phyloP scores from a whole-genome alignment of 2,113 vertebrate species.

The Protobothrops flavoviridis region DNA sequence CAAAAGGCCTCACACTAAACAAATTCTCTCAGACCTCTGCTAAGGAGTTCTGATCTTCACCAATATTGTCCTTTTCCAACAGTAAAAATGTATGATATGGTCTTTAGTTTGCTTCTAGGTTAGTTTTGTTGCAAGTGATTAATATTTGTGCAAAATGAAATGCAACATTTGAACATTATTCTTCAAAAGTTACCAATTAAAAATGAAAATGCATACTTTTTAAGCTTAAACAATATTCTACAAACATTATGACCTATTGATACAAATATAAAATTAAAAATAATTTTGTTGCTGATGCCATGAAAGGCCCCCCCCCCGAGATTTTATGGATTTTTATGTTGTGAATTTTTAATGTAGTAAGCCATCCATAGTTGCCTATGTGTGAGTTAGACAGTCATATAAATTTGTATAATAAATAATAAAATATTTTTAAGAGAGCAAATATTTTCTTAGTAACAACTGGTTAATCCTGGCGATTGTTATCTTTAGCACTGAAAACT shows the following conservation, averaged over 20 bases:
- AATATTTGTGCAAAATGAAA: not conserved
- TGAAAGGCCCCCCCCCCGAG: too few relatives aligned
- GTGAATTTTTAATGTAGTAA: too few relatives aligned
- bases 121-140: not conserved
- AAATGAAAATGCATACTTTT: not conserved
- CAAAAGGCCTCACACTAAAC: not conserved
- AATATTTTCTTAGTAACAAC: not conserved
- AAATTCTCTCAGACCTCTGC: conserved; percentile 25
- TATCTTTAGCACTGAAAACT: not conserved
- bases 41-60: not conserved
- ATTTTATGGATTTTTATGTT: too few relatives aligned
- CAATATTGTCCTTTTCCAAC: conserved; percentile 38
- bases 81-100: conserved; percentile 32
- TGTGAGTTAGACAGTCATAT: too few relatives aligned
- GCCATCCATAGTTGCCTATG: too few relatives aligned
- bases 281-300: too few relatives aligned
- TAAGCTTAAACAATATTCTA: not conserved
- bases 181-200: not conserved
- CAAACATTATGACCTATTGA: not conserved
- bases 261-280: not conserved
- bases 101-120: not conserved
- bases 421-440: too few relatives aligned
- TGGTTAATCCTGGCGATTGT: not conserved
- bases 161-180: not conserved
- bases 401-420: too few relatives aligned